Percentiles rank a stretch among this genome's conserved stretches.
Evolutionary conservation across 2,888 invertebrate species (phyloP).

Genomic region (Tupiocoris notatus): DNA sequence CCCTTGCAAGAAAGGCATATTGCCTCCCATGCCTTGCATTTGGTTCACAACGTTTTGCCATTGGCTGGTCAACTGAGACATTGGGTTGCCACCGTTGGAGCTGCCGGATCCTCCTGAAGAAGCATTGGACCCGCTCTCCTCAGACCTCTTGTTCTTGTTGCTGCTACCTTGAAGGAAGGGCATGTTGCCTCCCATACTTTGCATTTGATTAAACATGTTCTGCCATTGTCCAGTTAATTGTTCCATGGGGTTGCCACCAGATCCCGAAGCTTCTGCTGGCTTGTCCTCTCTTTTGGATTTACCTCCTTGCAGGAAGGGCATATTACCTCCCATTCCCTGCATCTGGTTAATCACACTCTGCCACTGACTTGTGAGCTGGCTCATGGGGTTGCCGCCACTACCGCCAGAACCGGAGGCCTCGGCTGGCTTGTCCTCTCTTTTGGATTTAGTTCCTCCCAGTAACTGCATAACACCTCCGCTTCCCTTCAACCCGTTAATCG

Average conservation of each 20-base stretch:
- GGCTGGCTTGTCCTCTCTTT: constrained; percentile 8
- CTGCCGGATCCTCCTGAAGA: constrained; percentile 3
- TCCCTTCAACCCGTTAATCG: not conserved
- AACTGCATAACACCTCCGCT: not conserved
- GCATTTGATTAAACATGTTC: not conserved
- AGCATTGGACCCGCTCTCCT: not conserved
- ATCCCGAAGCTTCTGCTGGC: not conserved
- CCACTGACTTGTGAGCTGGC: not conserved
- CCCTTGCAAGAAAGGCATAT: constrained; percentile 9
- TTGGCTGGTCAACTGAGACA: constrained; percentile 18
- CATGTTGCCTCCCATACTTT: constrained; percentile 24
- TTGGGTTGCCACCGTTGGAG: constrained; percentile 6
- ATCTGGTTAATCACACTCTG: not conserved
- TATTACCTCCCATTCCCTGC: constrained; percentile 17
- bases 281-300: constrained; percentile 2
- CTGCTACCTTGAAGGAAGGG: not conserved
- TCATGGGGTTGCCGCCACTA: not conserved
- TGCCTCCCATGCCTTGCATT: constrained; percentile 5
- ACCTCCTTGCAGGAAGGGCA: constrained; percentile 1
- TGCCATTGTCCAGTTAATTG: constrained; percentile 9
- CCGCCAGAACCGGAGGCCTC: not conserved
- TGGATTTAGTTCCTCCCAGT: not conserved
- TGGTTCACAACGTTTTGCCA: not conserved
- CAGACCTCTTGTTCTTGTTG: constrained; percentile 17
- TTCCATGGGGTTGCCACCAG: constrained; percentile 7